These are phyloP conservation scores for Pogonus chalceus DNA, from an alignment of 1,140 invertebrate species.

Conservation along the genomic window DNA sequence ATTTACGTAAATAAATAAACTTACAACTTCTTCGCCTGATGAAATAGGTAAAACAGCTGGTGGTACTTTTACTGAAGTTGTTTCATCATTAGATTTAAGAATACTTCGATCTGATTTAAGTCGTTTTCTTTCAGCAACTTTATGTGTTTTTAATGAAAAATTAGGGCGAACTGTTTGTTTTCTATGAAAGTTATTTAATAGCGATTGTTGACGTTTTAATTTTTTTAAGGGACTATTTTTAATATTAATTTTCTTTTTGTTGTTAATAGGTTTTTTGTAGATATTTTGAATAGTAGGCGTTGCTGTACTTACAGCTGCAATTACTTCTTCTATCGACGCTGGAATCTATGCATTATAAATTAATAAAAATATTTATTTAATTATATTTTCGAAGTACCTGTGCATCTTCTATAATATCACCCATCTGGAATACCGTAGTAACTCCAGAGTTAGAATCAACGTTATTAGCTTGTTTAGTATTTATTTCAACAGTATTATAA, in stretches of 20 bases:
- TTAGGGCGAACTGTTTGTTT: slow-evolving; percentile 36
- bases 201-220: neutral
- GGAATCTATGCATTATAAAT: slow-evolving; percentile 30
- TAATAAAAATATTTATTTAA: slow-evolving; percentile 9
- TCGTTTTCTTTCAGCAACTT: slow-evolving; percentile 5
- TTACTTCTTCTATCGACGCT: slow-evolving; percentile 42
- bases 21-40: slow-evolving; percentile 48
- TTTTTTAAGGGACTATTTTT: neutral
- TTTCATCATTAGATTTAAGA: slow-evolving; percentile 28
- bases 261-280: slow-evolving; percentile 7
- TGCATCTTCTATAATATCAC: slow-evolving; percentile 21
- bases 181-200: neutral
- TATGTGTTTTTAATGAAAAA: neutral
- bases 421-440: neutral
- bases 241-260: slow-evolving; percentile 20
- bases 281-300: slow-evolving; percentile 34
- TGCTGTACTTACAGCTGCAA: slow-evolving; percentile 41
- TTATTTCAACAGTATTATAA: slow-evolving; percentile 1
- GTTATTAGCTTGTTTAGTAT: neutral
- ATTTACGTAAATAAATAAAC: slow-evolving; percentile 17
- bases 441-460: neutral
- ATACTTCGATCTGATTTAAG: slow-evolving; percentile 29
- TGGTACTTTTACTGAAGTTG: slow-evolving; percentile 36
- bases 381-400: slow-evolving; percentile 17
- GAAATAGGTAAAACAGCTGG: slow-evolving; percentile 42